Evolutionary conservation across 1,140 invertebrate genomes (phyloP).

Genomic region (Drosophila guanche): DNA sequence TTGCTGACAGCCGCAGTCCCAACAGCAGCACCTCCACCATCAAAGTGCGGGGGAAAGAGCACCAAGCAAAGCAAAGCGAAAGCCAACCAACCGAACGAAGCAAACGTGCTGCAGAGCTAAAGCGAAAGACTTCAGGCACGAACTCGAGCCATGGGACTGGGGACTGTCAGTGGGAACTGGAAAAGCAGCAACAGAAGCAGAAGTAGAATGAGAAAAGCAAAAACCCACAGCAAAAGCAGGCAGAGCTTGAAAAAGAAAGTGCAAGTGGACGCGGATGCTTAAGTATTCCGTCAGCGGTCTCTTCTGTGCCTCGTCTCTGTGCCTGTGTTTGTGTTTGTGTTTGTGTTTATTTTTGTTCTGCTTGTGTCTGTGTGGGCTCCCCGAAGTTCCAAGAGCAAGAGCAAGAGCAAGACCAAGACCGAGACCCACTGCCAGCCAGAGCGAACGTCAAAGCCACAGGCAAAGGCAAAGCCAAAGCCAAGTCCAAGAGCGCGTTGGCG

Average conservation of each 20-base stretch:
- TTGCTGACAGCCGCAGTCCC: slow-evolving; percentile 18
- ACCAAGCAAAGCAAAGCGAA: slow-evolving; percentile 45
- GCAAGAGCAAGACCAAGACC: slow-evolving; percentile 39
- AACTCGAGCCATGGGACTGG: slow-evolving; percentile 46
- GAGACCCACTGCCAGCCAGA: slow-evolving; percentile 31
- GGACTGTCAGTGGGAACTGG: slow-evolving; percentile 4
- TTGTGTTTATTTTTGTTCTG: slow-evolving; percentile 30
- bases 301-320: slow-evolving; percentile 10
- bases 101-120: slow-evolving; percentile 62
- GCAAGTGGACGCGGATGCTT: slow-evolving; percentile 83
- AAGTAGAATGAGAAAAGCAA: slow-evolving; percentile 70
- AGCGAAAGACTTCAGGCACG: slow-evolving; percentile 76
- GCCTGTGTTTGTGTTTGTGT: slow-evolving; percentile 9
- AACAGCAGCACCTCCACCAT: no score
- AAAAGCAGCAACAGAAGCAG: slow-evolving; percentile 43
- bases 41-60: slow-evolving; percentile 30
- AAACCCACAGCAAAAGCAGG: slow-evolving; percentile 44
- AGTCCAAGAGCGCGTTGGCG: slow-evolving; percentile 65
- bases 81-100: slow-evolving; percentile 44
- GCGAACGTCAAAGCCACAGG: slow-evolving; percentile 13
- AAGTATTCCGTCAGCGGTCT: slow-evolving; percentile 74
- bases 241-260: slow-evolving; percentile 81
- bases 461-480: slow-evolving; percentile 60
- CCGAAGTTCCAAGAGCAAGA: slow-evolving; percentile 37
- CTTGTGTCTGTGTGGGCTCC: slow-evolving; percentile 47